Percentiles rank a stretch among this genome's conserved stretches.
Evolutionary conservation across 2,113 vertebrate genomes (phyloP).

Genomic region (Mandrillus leucophaeus): DNA sequence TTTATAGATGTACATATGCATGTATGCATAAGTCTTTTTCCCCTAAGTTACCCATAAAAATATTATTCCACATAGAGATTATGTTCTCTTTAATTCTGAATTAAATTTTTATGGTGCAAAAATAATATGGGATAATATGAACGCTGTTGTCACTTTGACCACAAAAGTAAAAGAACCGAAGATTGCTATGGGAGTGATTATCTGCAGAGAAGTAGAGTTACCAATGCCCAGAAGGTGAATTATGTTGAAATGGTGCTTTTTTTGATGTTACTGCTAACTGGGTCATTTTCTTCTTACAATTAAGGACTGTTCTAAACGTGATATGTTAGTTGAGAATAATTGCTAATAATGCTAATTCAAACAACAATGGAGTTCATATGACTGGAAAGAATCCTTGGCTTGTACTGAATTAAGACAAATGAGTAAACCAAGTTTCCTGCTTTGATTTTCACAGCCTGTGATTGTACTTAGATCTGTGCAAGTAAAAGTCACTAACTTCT

Average conservation of each 20-base stretch:
- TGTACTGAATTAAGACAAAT: neutral
- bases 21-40: neutral
- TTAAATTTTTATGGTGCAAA: neutral
- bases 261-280: accelerated
- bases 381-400: neutral
- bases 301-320: neutral
- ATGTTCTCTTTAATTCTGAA: neutral
- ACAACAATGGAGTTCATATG: accelerated
- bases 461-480: neutral
- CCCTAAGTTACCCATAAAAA: neutral
- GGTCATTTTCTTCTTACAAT: neutral
- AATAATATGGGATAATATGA: neutral
- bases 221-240: accelerated
- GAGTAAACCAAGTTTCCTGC: no score
- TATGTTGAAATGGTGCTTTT: neutral
- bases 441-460: neutral
- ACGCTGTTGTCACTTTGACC: neutral
- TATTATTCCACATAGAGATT: accelerated
- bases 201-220: accelerated
- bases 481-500: neutral
- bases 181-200: accelerated
- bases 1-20: neutral
- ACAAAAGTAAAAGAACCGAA: neutral
- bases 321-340: no score
- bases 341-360: accelerated